phyloP scores from a whole-genome alignment of 2,113 vertebrate genomes.

The Podarcis raffonei region DNA sequence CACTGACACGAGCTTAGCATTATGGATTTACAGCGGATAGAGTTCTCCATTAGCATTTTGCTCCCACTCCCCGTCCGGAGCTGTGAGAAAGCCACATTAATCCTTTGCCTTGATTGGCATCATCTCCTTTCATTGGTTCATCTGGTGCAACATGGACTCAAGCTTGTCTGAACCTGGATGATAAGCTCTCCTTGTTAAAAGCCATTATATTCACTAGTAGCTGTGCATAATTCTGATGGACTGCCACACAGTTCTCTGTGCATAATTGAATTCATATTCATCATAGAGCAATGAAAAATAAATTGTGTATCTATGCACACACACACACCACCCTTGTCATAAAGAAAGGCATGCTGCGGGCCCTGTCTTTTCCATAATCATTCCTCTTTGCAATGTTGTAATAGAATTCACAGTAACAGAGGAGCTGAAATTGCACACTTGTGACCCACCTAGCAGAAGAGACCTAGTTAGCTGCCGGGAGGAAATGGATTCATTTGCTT shows the following conservation, averaged over 20 bases:
- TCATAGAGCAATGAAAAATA: conserved; percentile 73
- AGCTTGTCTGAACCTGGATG: conserved; percentile 71
- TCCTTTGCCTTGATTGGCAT: conserved; percentile 31
- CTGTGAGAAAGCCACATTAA: conserved; percentile 36
- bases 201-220: conserved; percentile 57
- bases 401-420: conserved; percentile 66
- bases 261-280: conserved; percentile 75
- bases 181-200: conserved; percentile 74
- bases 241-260: conserved; percentile 62
- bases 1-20: not conserved
- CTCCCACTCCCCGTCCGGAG: conserved; percentile 2
- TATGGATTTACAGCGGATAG: conserved; percentile 8
- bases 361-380: conserved; percentile 62
- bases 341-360: conserved; percentile 59
- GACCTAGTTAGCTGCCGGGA: conserved; percentile 44
- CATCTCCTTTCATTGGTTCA: conserved; percentile 51
- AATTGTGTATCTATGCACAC: conserved; percentile 61
- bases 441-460: conserved; percentile 65
- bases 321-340: conserved; percentile 38
- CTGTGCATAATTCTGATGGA: conserved; percentile 64
- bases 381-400: conserved; percentile 53
- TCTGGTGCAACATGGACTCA: conserved; percentile 45
- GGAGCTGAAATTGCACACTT: conserved; percentile 36
- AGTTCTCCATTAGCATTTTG: not conserved
- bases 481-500: conserved; percentile 53